phyloP scores from a whole-genome alignment of 2,888 invertebrate species.

The Coenonympha arcania region DNA sequence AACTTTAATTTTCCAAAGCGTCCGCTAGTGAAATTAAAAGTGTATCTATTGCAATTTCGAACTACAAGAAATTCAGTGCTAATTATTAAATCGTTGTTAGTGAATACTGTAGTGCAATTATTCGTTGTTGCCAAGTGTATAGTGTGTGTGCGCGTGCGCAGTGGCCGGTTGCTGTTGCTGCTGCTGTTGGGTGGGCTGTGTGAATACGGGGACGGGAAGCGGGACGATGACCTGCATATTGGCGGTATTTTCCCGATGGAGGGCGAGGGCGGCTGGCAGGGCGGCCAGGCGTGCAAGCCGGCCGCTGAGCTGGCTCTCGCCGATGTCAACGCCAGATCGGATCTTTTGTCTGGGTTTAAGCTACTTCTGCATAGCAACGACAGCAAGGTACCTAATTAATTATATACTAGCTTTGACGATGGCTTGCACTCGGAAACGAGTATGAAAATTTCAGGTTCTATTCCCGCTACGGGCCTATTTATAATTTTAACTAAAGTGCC shows the following conservation, averaged over 20 bases:
- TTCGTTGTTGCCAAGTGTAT: slow-evolving; percentile 67
- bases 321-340: slow-evolving; percentile 92
- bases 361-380: slow-evolving; percentile 95
- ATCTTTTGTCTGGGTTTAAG: slow-evolving; percentile 92
- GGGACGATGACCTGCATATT: slow-evolving; percentile 88
- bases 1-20: slow-evolving; percentile 69
- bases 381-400: slow-evolving; percentile 83
- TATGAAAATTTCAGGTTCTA: too few relatives aligned
- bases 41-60: slow-evolving; percentile 55
- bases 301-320: slow-evolving; percentile 96
- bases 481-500: too few relatives aligned
- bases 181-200: slow-evolving; percentile 51
- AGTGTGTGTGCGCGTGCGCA: slow-evolving; percentile 42
- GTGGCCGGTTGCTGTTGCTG: slow-evolving; percentile 41
- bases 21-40: slow-evolving; percentile 72
- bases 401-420: too few relatives aligned
- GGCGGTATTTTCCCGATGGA: slow-evolving; percentile 99
- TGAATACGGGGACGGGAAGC: slow-evolving; percentile 56
- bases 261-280: slow-evolving; percentile 98
- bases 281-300: slow-evolving; percentile 98
- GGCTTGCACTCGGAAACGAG: too few relatives aligned
- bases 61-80: slow-evolving; percentile 57
- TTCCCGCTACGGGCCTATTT: too few relatives aligned
- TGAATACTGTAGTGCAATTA: slow-evolving; percentile 68
- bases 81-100: slow-evolving; percentile 64